Base-by-base conservation (phyloP, 2,888 invertebrate genomes). In the Molorchus minor region DNA sequence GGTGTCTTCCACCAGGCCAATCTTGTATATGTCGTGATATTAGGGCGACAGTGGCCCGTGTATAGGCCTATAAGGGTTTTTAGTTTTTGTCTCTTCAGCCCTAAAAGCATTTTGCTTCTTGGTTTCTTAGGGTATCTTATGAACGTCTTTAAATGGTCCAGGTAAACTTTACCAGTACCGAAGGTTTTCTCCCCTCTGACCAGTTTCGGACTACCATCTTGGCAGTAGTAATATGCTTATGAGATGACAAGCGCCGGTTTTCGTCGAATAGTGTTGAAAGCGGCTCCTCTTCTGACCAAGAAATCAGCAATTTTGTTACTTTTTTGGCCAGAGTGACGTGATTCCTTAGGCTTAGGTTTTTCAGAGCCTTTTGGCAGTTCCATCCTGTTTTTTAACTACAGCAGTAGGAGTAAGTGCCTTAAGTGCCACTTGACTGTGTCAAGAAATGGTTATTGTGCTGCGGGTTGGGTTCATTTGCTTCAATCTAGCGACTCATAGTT, bases 361-460 rank as follows among this genome's bases (percentile, higher is more conserved):
- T 35, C 47, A 47, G 15, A 47, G 45, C 16, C 8, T 21, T 19
- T n/a, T 30, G 25, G 12, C 45, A 25, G 25, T 21, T 30, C 25
- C 45, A 20, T 47, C 30, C 47, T 20, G 16, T 16, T 47, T 35
- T 47, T 30, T 15, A 47, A 5, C 4, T 30, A 3, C 20, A 29
- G 2, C 33, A 12, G 12, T 21, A 20, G 10, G 15, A 19, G 2
- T 20, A 30, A 47, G 17, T 17, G 47, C 47, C 10, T 30, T 35
- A 17, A 47, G 4, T 17, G 47, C 33, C 16, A 20, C 47, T 33
- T 35, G 30, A n/a, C 47, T 30, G n/a, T 47, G 33, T 12, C 17
- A 33, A n/a, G 13, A 30, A 1, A 47, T 33, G 13, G 17, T 33
- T 30, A 33, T 47, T 17, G 13, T 8, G 5, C 1, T 29, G 13